Conservation (phyloP, 2,113 vertebrate species). For the Tychaedon coryphoeus region DNA sequence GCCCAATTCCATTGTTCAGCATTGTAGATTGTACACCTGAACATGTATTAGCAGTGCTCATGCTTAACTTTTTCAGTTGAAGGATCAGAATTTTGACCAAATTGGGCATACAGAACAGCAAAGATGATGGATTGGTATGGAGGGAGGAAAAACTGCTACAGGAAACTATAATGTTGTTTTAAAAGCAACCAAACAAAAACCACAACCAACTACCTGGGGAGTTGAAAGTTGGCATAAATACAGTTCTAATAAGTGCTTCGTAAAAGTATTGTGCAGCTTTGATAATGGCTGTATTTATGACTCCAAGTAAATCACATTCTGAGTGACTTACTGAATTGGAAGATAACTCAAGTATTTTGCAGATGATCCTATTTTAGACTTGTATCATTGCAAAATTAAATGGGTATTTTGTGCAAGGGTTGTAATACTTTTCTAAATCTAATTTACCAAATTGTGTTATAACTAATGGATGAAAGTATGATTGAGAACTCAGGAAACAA, state of each 20-base stretch:
- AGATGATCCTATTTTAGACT: neutral
- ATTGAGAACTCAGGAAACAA: neutral
- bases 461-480: neutral
- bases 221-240: neutral
- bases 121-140: neutral
- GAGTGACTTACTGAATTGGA: neutral
- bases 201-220: neutral
- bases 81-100: neutral
- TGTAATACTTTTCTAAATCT: neutral
- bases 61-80: neutral
- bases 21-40: neutral
- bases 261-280: neutral
- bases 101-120: neutral
- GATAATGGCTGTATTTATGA: neutral
- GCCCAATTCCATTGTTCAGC: neutral
- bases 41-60: neutral
- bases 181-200: neutral
- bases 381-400: neutral
- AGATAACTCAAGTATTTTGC: neutral
- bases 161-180: neutral
- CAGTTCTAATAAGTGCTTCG: neutral
- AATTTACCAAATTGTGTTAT: neutral
- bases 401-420: neutral
- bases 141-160: neutral
- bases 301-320: neutral